Conservation (phyloP, 2,888 invertebrate genomes). For the Dioctria rufipes region DNA sequence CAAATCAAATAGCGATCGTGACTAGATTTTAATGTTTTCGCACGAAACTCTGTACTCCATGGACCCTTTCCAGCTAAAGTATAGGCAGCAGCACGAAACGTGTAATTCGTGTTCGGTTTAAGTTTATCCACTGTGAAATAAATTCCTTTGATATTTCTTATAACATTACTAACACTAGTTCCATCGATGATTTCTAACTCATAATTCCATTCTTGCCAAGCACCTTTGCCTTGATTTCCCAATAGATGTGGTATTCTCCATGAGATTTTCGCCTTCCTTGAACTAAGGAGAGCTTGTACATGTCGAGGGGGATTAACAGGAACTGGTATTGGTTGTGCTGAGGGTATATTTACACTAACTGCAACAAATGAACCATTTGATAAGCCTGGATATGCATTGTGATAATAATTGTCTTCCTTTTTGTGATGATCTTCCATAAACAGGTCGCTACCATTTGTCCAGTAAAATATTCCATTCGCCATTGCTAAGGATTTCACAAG, state of each 20-base stretch:
- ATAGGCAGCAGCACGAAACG: conserved; percentile 85
- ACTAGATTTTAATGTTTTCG: conserved; percentile 77
- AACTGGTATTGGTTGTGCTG: conserved; percentile 84
- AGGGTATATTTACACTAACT: conserved; percentile 76
- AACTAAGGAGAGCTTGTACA: conserved; percentile 86
- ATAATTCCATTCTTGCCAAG: conserved; percentile 72
- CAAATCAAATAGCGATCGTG: conserved; percentile 74
- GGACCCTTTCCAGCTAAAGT: conserved; percentile 84
- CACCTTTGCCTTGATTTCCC: conserved; percentile 80
- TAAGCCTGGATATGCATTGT: conserved; percentile 79
- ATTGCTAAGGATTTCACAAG: conserved; percentile 83
- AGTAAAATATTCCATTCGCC: conserved; percentile 85
- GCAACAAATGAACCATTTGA: conserved; percentile 73
- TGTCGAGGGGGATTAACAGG: conserved; percentile 85
- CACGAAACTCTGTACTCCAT: conserved; percentile 83
- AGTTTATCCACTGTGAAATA: conserved; percentile 79
- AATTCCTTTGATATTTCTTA: conserved; percentile 73
- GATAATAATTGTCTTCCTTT: conserved; percentile 80
- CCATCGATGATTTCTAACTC: conserved; percentile 69
- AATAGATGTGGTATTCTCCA: conserved; percentile 87
- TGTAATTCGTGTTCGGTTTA: conserved; percentile 83
- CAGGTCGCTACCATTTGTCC: conserved; percentile 86
- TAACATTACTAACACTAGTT: conserved; percentile 66
- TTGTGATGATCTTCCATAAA: conserved; percentile 85
- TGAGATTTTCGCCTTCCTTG: conserved; percentile 81